These are phyloP conservation scores for Trinorchestia longiramus DNA, from an alignment of 1,140 invertebrate genomes.

Conservation along the genomic window DNA sequence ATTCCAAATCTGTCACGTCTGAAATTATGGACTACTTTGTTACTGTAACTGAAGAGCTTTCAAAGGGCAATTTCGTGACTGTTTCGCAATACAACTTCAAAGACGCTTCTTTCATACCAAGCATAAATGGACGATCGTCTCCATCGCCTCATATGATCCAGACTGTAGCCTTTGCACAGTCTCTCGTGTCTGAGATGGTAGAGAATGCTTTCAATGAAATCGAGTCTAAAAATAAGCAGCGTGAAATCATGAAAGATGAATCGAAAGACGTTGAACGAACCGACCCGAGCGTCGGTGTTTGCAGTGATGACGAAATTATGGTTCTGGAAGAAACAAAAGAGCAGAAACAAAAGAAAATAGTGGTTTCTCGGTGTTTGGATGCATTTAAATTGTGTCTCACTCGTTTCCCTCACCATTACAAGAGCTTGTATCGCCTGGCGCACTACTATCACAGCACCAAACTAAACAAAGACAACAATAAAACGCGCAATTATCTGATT, in stretches of 20 bases:
- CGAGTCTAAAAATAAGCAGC: neutral
- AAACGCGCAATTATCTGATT: slow-evolving; percentile 80
- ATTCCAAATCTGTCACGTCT: slow-evolving; percentile 68
- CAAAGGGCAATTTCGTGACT: slow-evolving; percentile 57
- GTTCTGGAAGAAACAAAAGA: slow-evolving; percentile 54
- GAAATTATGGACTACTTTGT: slow-evolving; percentile 59
- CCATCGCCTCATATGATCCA: slow-evolving; percentile 14
- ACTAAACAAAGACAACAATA: slow-evolving; percentile 77
- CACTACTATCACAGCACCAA: slow-evolving; percentile 85
- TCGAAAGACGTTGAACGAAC: neutral
- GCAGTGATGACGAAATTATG: slow-evolving; percentile 34
- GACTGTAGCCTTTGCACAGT: slow-evolving; percentile 8
- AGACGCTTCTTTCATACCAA: neutral
- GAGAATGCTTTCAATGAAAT: slow-evolving; percentile 28
- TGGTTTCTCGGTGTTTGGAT: slow-evolving; percentile 75
- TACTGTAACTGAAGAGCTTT: slow-evolving; percentile 59
- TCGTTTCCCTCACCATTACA: slow-evolving; percentile 92
- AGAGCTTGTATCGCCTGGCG: slow-evolving; percentile 88
- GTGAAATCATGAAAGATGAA: neutral
- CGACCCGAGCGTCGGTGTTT: neutral
- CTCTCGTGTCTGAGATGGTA: slow-evolving; percentile 4
- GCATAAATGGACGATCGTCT: neutral
- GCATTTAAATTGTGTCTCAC: slow-evolving; percentile 86
- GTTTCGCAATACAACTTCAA: neutral
- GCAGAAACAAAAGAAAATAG: neutral